Evolutionary conservation across 2,888 invertebrate species (phyloP).

Genomic region (Xylocampa areola): DNA sequence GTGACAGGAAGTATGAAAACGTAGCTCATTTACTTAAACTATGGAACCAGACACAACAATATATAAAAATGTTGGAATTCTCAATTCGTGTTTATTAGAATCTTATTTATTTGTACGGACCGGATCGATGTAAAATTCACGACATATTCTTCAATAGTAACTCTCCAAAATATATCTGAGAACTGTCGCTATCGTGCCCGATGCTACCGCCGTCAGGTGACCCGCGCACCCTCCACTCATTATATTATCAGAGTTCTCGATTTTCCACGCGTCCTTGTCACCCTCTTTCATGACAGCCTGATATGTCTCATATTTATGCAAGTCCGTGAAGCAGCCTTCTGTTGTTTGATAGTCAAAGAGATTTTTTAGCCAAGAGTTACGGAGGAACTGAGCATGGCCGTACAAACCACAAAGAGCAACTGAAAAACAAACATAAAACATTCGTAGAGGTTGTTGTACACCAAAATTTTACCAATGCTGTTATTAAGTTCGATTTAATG

Average conservation of each 20-base stretch:
- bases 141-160: constrained; percentile 22
- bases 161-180: constrained; percentile 65
- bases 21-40: no score
- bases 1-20: no score
- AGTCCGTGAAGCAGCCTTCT: constrained; percentile 65
- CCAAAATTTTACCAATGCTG: no score
- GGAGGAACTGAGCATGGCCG: constrained; percentile 68
- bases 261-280: background rate
- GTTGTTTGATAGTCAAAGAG: constrained; percentile 62
- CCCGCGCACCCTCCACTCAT: constrained; percentile 58
- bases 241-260: background rate
- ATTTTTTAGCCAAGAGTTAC: constrained; percentile 63
- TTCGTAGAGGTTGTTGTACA: no score
- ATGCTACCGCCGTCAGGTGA: constrained; percentile 67
- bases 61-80: no score
- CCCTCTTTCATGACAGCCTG: background rate
- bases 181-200: constrained; percentile 54
- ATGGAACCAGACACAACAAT: no score
- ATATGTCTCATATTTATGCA: no score
- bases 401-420: constrained; percentile 67
- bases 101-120: background rate
- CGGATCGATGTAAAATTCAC: background rate
- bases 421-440: constrained; percentile 47
- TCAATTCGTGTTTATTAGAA: no score
- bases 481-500: no score